Percentiles rank a stretch among this genome's conserved stretches.
phyloP scores from a whole-genome alignment of 2,113 vertebrate genomes.

The Myotis brandtii region DNA sequence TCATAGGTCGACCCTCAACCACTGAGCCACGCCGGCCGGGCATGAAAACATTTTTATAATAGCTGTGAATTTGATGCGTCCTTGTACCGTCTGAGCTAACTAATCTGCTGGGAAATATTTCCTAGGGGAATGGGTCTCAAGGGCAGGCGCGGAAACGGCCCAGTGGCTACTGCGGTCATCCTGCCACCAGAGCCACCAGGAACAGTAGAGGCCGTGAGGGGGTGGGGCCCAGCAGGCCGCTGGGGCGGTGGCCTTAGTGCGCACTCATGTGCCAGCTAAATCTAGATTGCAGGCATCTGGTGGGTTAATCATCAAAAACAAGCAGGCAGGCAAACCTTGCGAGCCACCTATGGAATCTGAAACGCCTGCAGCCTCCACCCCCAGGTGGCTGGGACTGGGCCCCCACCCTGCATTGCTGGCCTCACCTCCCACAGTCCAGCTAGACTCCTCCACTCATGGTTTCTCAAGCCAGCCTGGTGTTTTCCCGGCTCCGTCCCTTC shows the following conservation, averaged over 20 bases:
- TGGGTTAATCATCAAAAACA: not conserved
- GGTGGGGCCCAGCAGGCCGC: conserved; percentile 42
- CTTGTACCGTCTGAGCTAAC: conserved; percentile 69
- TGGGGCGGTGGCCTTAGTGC: conserved; percentile 60
- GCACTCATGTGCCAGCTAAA: not conserved
- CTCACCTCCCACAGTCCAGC: not conserved
- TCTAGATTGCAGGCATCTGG: not conserved
- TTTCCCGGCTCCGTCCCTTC: not conserved
- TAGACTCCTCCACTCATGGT: accelerated
- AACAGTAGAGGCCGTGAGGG: conserved; percentile 68
- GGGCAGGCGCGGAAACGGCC: not conserved
- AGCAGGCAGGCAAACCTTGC: not conserved
- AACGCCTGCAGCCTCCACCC: no score
- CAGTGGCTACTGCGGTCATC: not conserved
- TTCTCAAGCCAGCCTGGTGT: not conserved
- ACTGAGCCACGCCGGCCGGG: no score
- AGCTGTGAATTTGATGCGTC: conserved; percentile 70
- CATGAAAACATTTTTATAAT: conserved; percentile 9
- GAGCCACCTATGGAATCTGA: not conserved
- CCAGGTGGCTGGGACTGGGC: accelerated
- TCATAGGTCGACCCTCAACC: no score
- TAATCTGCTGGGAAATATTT: conserved; percentile 85
- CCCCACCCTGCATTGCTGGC: no score
- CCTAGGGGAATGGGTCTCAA: conserved; percentile 80
- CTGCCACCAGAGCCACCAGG: conserved; percentile 70